A percentile compares a stretch with the other conserved stretches of the same genome.
These are phyloP conservation scores for Drosophila kuntzei DNA, from an alignment of 2,888 invertebrate species.

Conservation along the genomic window DNA sequence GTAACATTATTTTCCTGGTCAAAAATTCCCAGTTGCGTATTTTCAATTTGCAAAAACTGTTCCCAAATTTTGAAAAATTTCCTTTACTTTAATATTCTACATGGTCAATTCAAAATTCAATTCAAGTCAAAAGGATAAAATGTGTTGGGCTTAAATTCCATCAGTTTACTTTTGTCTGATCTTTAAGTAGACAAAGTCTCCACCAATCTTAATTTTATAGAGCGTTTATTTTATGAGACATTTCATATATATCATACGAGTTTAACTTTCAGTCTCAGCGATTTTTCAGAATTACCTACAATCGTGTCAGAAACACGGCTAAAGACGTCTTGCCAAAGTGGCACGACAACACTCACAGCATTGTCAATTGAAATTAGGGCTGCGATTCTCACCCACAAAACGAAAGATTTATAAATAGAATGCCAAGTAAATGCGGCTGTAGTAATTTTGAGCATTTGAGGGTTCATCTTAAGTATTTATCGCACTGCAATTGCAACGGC, in stretches of 20 bases:
- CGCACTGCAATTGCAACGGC: constrained; percentile 16
- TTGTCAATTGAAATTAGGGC: constrained; percentile 45
- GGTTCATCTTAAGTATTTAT: constrained; percentile 32
- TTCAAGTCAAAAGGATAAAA: no score
- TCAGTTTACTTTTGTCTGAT: background rate
- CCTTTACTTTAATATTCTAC: no score
- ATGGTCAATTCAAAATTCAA: background rate
- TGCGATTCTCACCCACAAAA: constrained; percentile 42
- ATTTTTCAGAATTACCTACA: background rate
- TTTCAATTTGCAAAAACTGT: no score
- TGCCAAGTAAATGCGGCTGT: constrained; percentile 31
- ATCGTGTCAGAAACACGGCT: constrained; percentile 1
- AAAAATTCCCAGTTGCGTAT: no score
- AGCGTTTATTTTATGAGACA: background rate
- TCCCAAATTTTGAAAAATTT: no score
- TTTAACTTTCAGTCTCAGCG: background rate
- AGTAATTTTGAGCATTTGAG: constrained; percentile 38
- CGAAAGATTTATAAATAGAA: constrained; percentile 38
- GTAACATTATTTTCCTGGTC: no score
- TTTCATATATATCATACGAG: background rate
- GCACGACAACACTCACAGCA: constrained; percentile 18
- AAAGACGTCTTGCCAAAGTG: constrained; percentile 16
- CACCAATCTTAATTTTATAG: background rate
- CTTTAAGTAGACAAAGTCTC: background rate
- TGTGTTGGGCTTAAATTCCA: no score